Evolutionary conservation across 2,888 invertebrate genomes (phyloP), one percentile per base, ranked within the genome.

Genomic region (Lordiphosa andalusiaca): DNA sequence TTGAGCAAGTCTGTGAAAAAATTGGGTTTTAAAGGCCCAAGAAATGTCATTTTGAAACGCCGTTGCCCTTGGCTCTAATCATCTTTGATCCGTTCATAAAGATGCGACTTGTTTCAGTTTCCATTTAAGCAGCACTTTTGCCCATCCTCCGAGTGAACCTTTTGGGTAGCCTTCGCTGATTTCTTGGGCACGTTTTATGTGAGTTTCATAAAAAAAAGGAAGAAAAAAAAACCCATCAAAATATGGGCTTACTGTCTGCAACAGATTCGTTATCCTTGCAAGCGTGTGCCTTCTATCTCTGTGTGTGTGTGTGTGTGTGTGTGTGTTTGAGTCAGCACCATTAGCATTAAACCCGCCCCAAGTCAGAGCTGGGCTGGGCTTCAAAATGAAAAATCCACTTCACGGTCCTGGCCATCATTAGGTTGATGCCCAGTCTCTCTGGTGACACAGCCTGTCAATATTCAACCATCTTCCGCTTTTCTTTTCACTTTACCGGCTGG

Each of bases 341-440:
- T 63, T 66, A 63, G 47, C 56, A 65, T 65, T 49, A 41, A 55
- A 46, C 7, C 21, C 36, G 12, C 5, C 30, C 23, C 39, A 30
- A 49, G 36, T 10, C 35, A 9, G 44, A 2, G 36, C 21, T 9
- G 3, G 6, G n/a, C 6, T 41, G 44, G 23, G 57, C 59, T 61
- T 73, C 30, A 41, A 77, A 73, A 77, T 77, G 56, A 56, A 53
- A 72, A 66, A 60, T 61, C 49, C 61, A 60, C 40, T 58, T 30
- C 3, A 30, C 30, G 9, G 71, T 77, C 75, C 71, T 78, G 78
- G 75, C 50, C 67, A 74, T 74, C 83, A 70, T 82, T 73, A 70
- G 77, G 77, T 62, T 62, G 6, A 46, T 40, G 58, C 44, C 42
- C 57, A 36, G 25, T 25, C 25, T 25, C 25, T 25, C 25, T 25